phyloP scores from a whole-genome alignment of 2,888 invertebrate species.

The Molorchus minor region DNA sequence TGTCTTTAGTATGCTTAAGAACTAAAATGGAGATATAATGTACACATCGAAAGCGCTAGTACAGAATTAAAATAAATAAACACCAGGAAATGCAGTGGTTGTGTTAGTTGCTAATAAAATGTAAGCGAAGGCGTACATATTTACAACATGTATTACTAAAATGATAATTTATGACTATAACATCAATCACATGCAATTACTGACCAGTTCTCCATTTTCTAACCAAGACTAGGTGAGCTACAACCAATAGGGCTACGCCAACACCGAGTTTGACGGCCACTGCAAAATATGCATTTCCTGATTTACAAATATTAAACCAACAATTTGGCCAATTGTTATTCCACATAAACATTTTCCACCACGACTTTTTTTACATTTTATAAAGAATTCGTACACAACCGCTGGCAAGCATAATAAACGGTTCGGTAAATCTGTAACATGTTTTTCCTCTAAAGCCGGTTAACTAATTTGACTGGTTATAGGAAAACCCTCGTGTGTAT shows the following conservation, averaged over 20 bases:
- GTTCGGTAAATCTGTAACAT: no score
- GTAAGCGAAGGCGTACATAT: slow-evolving; percentile 41
- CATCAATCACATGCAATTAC: slow-evolving; percentile 61
- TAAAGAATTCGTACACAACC: no score
- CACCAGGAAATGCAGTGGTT: slow-evolving; percentile 61
- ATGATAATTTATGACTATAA: slow-evolving; percentile 25
- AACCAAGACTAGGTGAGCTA: slow-evolving; percentile 86
- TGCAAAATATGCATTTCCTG: slow-evolving; percentile 73
- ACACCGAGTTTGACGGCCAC: slow-evolving; percentile 88
- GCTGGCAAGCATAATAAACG: no score
- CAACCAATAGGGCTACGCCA: slow-evolving; percentile 84
- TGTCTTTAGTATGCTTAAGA: background rate
- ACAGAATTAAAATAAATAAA: slow-evolving; percentile 32
- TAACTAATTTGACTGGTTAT: no score
- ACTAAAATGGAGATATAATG: slow-evolving; percentile 5
- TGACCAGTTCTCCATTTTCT: slow-evolving; percentile 80
- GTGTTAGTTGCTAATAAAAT: slow-evolving; percentile 54
- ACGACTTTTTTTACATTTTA: no score
- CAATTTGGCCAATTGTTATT: no score
- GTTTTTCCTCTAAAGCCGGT: no score
- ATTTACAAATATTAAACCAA: slow-evolving; percentile 58
- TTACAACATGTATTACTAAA: slow-evolving; percentile 34
- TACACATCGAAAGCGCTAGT: slow-evolving; percentile 35
- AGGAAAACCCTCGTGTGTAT: no score
- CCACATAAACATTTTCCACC: no score